Evolutionary conservation across 2,888 invertebrate genomes (phyloP), one percentile per base, ranked within the genome.

Genomic region (Linhomoeus sp.): DNA sequence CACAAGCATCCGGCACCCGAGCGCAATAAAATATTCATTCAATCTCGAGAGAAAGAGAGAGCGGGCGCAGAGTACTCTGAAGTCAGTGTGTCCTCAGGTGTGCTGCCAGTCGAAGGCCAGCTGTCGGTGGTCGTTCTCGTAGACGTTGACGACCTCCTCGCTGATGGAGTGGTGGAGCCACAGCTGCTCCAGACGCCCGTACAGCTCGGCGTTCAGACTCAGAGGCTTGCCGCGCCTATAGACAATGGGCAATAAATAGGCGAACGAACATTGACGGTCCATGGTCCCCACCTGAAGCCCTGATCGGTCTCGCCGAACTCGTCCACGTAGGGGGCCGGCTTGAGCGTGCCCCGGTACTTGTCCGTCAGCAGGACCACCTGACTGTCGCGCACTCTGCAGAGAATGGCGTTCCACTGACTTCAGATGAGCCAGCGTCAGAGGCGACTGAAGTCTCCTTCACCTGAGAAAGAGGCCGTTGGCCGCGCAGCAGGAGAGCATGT

Each of bases 291-390:
- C 68, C 67, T 74, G 41, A 97, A 73, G 9, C 92, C 92, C 71
- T 86, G 81, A 70, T 94, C 94, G 3, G 90, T 86, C 70, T 97
- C 97, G 12, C 94, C 94, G 64, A 94, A 97, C 53, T 81, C 80
- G 68, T 97, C 97, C 49, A 94, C 73, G 69, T 94, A 97, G 0
- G 97, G 97, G 43, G 97, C 83, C 47, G 85, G 76, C 53, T 81
- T 75, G 68, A 85, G 83, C 63, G 85, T 83, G 7, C 97, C 76
- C 60, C 68, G 64, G 22, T 52, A 77, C 3, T 80, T 78, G 45
- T 80, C 78, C 2, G 80, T 77, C 58, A 94, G 71, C 57, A 88
- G 76, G 48, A 94, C 73, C 51, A 94, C 77, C 70, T 92, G 90
- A 67, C 92, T 92, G 69, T 94, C 92, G 45, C 43, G 43, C 3